These are phyloP conservation scores for Pogonocichla stellata DNA, from an alignment of 2,113 vertebrate genomes.

Conservation along the genomic window DNA sequence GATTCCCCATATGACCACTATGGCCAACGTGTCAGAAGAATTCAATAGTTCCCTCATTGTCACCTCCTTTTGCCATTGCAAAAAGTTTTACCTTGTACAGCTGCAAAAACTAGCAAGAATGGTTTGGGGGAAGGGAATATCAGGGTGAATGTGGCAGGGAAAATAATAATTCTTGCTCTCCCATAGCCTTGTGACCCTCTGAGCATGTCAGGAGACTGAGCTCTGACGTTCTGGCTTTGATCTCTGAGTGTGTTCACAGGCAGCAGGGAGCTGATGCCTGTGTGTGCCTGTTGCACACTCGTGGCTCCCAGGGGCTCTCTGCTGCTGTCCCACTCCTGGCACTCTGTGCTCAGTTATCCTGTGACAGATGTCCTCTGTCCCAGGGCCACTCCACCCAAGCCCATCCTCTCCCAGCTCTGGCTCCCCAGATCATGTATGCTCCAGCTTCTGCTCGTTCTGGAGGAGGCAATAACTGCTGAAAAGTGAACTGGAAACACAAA, in stretches of 20 bases:
- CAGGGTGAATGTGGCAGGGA: background rate
- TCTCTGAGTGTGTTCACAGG: background rate
- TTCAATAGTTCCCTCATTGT: background rate
- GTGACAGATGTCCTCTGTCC: background rate
- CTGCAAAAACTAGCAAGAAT: background rate
- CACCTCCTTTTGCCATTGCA: background rate
- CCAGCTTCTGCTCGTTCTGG: background rate
- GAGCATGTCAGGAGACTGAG: background rate
- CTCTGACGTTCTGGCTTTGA: background rate
- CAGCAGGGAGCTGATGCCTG: background rate
- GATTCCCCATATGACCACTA: background rate
- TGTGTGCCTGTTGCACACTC: background rate
- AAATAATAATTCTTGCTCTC: background rate
- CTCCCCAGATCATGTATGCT: rapidly evolving
- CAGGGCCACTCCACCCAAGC: background rate
- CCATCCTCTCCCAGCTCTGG: background rate
- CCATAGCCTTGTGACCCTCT: background rate
- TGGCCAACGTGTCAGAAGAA: background rate
- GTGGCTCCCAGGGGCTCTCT: background rate
- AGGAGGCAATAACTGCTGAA: background rate
- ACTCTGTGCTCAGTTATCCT: background rate
- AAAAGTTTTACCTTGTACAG: background rate
- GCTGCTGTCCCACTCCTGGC: background rate
- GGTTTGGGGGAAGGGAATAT: background rate
- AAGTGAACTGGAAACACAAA: background rate